Conservation (phyloP, 2,797 vertebrate species). For the Numenius phaeopus region DNA sequence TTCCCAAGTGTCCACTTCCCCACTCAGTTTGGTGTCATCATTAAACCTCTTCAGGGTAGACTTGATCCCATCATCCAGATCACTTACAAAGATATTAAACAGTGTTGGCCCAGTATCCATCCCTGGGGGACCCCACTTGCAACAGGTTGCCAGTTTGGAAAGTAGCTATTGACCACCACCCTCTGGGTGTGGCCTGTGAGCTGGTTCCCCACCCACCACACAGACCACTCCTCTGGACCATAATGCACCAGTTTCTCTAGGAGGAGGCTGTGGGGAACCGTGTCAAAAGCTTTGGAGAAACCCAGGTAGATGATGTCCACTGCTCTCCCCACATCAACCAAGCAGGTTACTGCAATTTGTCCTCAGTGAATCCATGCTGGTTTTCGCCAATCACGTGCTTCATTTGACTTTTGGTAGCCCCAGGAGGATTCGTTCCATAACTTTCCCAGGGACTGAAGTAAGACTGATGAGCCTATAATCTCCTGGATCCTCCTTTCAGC, state of each 20-base stretch:
- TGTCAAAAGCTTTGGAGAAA: not conserved
- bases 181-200: not conserved
- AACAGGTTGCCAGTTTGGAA: not conserved
- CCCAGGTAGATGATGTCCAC: not conserved
- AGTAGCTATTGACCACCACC: not conserved
- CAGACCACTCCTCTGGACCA: not conserved
- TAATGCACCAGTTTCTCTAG: not conserved
- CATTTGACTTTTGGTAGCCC: not conserved
- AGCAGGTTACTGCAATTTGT: not conserved
- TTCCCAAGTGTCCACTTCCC: not conserved
- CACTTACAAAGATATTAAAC: not conserved
- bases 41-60: not conserved
- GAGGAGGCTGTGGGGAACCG: not conserved
- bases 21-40: not conserved
- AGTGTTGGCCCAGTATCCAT: not conserved
- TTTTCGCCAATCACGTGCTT: not conserved
- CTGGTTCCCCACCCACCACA: not conserved
- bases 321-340: not conserved
- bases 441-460: not conserved
- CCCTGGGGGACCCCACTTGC: not conserved
- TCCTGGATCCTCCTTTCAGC: not conserved
- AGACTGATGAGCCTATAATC: not conserved
- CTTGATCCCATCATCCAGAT: not conserved
- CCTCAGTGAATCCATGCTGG: not conserved
- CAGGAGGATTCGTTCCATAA: not conserved